Percentiles rank a stretch among this genome's conserved stretches.
These are phyloP conservation scores for Rhinoderma darwinii DNA, from an alignment of 2,113 vertebrate genomes.

Conservation along the genomic window DNA sequence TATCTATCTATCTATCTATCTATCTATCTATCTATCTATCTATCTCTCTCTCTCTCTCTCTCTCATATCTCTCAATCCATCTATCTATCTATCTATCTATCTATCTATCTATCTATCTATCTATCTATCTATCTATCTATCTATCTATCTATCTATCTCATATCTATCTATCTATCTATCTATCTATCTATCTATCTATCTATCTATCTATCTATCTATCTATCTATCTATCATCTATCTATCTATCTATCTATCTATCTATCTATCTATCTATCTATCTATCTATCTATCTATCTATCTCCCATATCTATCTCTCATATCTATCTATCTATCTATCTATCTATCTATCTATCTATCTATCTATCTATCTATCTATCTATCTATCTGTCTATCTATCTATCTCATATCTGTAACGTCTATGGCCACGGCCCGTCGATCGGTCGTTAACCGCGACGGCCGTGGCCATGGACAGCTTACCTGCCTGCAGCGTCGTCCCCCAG, in stretches of 20 bases:
- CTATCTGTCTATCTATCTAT: too few species aligned
- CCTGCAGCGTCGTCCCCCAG: too few species aligned
- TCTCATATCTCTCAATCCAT: too few species aligned
- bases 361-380: background rate
- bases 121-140: background rate
- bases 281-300: background rate
- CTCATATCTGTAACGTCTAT: too few species aligned
- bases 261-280: constrained; percentile 7
- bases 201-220: constrained; percentile 4
- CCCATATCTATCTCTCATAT: background rate
- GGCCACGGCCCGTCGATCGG: too few species aligned
- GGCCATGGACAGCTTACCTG: too few species aligned
- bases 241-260: background rate
- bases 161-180: background rate
- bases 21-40: too few species aligned
- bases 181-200: constrained; percentile 6
- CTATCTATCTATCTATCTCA: background rate
- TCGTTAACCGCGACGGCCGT: too few species aligned
- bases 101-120: background rate
- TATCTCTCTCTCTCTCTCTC: too few species aligned
- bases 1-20: too few species aligned
- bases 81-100: too few species aligned
- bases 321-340: background rate
- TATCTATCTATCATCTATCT: background rate
- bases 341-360: background rate